A percentile compares a stretch with the other conserved stretches of the same genome.
Evolutionary conservation across 2,888 invertebrate genomes (phyloP).

Genomic region (Leucophenga montana): DNA sequence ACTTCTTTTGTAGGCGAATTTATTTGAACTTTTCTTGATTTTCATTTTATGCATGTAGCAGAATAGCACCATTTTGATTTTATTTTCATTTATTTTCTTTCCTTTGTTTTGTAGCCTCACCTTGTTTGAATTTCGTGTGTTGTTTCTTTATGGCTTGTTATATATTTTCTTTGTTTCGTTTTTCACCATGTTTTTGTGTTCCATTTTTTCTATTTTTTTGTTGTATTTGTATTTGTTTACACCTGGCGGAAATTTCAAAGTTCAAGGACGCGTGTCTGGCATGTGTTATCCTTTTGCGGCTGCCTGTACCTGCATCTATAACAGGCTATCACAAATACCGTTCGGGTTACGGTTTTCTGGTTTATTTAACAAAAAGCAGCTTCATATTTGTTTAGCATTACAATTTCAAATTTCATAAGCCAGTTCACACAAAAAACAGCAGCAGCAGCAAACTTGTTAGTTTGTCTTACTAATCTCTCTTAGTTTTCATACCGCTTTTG

Average conservation of each 20-base stretch:
- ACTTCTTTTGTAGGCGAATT: conserved; percentile 10
- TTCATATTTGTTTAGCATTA: too few species aligned
- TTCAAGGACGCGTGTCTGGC: conserved; percentile 44
- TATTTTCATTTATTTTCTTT: conserved; percentile 3
- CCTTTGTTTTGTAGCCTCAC: not conserved
- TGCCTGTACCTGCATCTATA: not conserved
- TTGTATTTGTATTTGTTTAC: conserved; percentile 5
- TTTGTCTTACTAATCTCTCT: too few species aligned
- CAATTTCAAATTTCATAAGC: too few species aligned
- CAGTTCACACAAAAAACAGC: too few species aligned
- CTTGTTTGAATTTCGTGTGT: not conserved
- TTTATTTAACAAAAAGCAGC: too few species aligned
- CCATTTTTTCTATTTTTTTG: not conserved
- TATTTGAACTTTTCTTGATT: conserved; percentile 5
- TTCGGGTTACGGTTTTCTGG: too few species aligned
- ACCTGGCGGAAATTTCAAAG: conserved; percentile 39
- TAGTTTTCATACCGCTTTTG: too few species aligned
- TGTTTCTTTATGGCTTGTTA: conserved; percentile 7
- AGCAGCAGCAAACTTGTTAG: too few species aligned
- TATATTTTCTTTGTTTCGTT: not conserved
- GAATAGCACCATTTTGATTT: not conserved
- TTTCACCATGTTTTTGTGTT: conserved; percentile 1
- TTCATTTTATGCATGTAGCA: not conserved
- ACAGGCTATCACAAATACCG: too few species aligned
- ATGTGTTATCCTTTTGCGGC: conserved; percentile 19